Conservation (phyloP, 2,888 invertebrate genomes). For the Nineta flava region DNA sequence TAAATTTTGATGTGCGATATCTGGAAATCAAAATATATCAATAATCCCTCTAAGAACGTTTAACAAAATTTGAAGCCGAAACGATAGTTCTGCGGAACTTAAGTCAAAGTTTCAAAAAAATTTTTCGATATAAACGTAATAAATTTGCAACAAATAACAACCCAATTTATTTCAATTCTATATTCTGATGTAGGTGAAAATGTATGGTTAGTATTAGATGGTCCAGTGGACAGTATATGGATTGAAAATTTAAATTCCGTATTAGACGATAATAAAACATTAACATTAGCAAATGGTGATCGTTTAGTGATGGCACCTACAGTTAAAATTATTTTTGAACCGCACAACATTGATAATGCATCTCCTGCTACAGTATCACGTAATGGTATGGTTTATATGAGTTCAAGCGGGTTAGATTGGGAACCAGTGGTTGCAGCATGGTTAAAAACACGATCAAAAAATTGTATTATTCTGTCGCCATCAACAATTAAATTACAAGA, state of each 20-base stretch:
- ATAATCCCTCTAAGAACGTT: too few relatives aligned
- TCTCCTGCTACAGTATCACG: constrained; percentile 93
- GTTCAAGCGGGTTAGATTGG: constrained; percentile 88
- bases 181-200: constrained; percentile 44
- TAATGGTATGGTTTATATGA: constrained; percentile 91
- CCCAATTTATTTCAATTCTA: too few relatives aligned
- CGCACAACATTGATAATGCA: constrained; percentile 94
- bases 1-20: too few relatives aligned
- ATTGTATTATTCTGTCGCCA: too few relatives aligned
- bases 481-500: background rate
- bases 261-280: constrained; percentile 87
- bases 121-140: too few relatives aligned
- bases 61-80: too few relatives aligned
- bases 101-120: too few relatives aligned
- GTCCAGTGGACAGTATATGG: constrained; percentile 96
- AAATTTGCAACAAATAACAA: too few relatives aligned
- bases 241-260: constrained; percentile 97
- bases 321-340: constrained; percentile 93
- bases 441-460: constrained; percentile 45
- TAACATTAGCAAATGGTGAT: constrained; percentile 91
- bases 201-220: constrained; percentile 89
- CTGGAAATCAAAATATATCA: too few relatives aligned
- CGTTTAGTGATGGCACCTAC: constrained; percentile 85
- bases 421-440: constrained; percentile 76
- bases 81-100: too few relatives aligned